phyloP scores from a whole-genome alignment of 2,113 vertebrate genomes.

The Sciurus niger region DNA sequence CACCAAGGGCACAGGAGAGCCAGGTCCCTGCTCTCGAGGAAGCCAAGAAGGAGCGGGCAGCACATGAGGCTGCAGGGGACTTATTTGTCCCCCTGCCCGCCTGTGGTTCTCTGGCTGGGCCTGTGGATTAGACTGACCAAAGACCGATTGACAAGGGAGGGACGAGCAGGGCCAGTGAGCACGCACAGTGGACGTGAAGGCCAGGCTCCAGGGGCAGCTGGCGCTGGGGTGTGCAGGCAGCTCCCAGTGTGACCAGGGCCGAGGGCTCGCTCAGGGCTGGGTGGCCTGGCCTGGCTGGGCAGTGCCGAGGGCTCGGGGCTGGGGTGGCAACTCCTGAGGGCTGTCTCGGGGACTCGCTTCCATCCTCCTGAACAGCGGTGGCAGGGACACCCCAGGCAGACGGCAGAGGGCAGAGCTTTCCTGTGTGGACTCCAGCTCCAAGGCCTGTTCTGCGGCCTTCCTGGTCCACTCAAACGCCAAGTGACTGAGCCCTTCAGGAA shows the following conservation, averaged over 20 bases:
- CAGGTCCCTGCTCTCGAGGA: rapidly evolving
- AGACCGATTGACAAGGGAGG: too few relatives aligned
- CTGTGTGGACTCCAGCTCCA: too few relatives aligned
- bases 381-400: background rate
- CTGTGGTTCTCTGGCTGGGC: background rate
- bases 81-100: background rate
- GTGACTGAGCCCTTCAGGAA: too few relatives aligned
- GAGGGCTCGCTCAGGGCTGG: background rate
- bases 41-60: background rate
- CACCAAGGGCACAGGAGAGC: background rate
- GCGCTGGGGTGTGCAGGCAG: background rate
- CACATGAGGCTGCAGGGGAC: rapidly evolving
- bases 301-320: too few relatives aligned
- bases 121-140: background rate
- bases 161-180: rapidly evolving
- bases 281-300: background rate
- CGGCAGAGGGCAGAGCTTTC: background rate
- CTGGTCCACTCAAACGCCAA: rapidly evolving
- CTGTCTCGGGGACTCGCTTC: background rate
- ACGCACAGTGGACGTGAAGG: background rate
- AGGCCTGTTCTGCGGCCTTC: background rate
- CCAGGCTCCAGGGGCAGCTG: too few relatives aligned
- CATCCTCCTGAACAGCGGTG: background rate
- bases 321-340: too few relatives aligned
- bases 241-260: too few relatives aligned